Percentiles rank a stretch among this genome's conserved stretches.
phyloP scores from a whole-genome alignment of 2,888 invertebrate species.

The Girardia tigrina region DNA sequence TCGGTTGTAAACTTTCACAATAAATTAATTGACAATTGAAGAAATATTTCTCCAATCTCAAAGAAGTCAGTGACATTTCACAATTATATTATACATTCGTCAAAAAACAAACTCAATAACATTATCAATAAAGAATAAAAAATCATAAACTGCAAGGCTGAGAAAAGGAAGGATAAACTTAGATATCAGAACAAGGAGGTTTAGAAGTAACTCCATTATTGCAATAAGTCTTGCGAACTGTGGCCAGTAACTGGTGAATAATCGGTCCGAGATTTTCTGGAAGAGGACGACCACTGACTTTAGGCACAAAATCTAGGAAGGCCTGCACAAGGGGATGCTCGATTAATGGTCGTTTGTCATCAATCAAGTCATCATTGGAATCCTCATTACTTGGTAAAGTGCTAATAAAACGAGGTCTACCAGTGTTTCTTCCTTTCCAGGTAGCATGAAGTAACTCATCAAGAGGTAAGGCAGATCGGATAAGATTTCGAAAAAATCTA shows the following conservation, averaged over 20 bases:
- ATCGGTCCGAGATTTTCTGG: conserved; percentile 31
- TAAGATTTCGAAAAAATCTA: conserved; percentile 28
- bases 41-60: neutral
- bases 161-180: neutral
- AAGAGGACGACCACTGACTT: conserved; percentile 25
- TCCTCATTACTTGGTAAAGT: neutral
- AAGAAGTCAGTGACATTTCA: neutral
- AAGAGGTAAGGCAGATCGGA: conserved; percentile 29
- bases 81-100: neutral
- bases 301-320: conserved; percentile 19
- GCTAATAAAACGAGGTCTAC: conserved; percentile 24
- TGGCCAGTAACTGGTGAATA: conserved; percentile 26
- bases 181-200: conserved; percentile 14
- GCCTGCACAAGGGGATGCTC: conserved; percentile 15
- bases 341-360: conserved; percentile 28
- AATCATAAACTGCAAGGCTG: conserved; percentile 17
- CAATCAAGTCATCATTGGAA: neutral
- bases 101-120: neutral
- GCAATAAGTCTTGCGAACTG: conserved; percentile 17
- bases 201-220: conserved; percentile 6
- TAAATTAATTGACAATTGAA: neutral
- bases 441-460: conserved; percentile 30
- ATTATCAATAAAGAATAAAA: conserved; percentile 3
- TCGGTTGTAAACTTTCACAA: neutral
- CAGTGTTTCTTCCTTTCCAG: conserved; percentile 33